Evolutionary conservation across 2,113 vertebrate genomes (phyloP), one percentile per base, ranked within the genome.

Genomic region (Morone chrysops): DNA sequence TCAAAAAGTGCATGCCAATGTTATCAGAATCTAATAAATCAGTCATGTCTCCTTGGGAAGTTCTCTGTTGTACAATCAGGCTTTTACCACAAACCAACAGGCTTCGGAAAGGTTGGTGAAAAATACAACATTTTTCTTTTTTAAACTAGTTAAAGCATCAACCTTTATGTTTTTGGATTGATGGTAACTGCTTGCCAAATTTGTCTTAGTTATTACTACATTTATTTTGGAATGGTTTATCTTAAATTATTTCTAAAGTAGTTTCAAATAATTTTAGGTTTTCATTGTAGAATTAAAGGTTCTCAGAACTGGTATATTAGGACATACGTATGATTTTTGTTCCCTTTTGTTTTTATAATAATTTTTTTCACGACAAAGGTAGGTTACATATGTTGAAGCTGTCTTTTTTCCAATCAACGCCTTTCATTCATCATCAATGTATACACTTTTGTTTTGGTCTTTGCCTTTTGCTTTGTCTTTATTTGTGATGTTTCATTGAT

Each of bases 71-170:
- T 91, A 92, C 89, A 92, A 88, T 94, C 95, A 96, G 95, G 95
- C 95, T 96, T 95, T 96, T 96, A 96, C 95, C 95, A 94, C 95
- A 96, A 96, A 95, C 95, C 95, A 96, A 96, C 95, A 96, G 95
- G 90, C 95, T 93, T 95, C 95, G 94, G 95, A 96, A 96, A 96
- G 95, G 95, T 96, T 96, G 95, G 95, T 96, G 95, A 95, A 90
- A 88, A 93, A 92, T 87, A 84, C 83, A 88, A 90, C 84, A 84
- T 94, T 94, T 90, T 95, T 90, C 83, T 90, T 81, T 90, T 94
- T 90, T 89, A 80, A 92, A 88, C 73, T 84, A 93, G 90, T 82
- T 85, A 75, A 94, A 87, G 84, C 95, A 95, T 96, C 95, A 96
- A 96, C 95, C 95, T 96, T 96, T 96, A 95, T 94, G 89, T 94